Base-by-base conservation (phyloP, 2,888 invertebrate species). In the Idaea aversata region DNA sequence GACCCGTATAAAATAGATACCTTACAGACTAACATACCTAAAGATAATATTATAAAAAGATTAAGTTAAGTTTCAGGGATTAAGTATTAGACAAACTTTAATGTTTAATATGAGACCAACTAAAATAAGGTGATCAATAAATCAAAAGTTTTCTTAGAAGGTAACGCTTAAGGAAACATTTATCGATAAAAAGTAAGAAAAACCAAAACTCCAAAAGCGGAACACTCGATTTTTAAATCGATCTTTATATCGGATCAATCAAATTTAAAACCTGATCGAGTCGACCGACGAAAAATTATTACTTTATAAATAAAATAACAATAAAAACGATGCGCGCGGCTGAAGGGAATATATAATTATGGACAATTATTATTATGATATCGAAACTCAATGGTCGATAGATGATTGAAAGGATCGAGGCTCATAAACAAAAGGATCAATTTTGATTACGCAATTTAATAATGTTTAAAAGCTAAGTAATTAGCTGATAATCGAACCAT, bases 271-370 rank as follows among this genome's bases (percentile, higher is more conserved):
- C 88, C 85, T 88, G 90, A 91, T 92, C 87, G 87, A 88, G 84
- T 89, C 85, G 87, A 82, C 83, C 85, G 86, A 86, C 83, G 87
- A 89, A 89, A 91, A 91, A 91, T 90, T 91, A 91, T 90, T 89
- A 92, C 90, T 91, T 92, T 92, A 92, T 93, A 93, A 93, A 93
- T 93, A 93, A 93, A 93, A 93, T 93, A 93, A 91, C 92, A 93
- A 93, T 93, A 93, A 93, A 92, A 93, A 86, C 82, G 92, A 91
- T 88, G 91, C 88, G 87, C 86, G 82, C 78, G 81, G 87, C 87
- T 88, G 88, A 88, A 88, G 90, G 88, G 91, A 90, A 91, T 91
- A 90, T 93, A 88, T 93, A 93, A 93, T 93, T 93, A 93, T 91
- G 93, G 90, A 90, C 92, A 93, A 93, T 93, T 93, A 93, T 91